These are phyloP conservation scores for Lasioglossum figueresi DNA, from an alignment of 2,888 invertebrate species.

Conservation along the genomic window DNA sequence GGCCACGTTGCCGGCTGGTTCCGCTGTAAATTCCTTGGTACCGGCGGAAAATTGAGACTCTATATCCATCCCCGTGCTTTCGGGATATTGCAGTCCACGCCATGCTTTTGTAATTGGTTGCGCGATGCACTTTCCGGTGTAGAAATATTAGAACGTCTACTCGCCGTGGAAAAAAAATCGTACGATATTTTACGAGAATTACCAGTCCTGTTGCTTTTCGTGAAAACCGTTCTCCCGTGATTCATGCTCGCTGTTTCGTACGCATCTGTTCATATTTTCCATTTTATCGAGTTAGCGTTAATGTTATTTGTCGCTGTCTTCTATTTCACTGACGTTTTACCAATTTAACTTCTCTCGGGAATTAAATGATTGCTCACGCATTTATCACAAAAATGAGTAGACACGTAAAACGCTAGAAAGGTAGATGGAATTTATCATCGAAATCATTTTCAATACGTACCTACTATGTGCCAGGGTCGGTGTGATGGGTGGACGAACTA, in stretches of 20 bases:
- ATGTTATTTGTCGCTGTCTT: not conserved
- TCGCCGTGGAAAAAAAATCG: not conserved
- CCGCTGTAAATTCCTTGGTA: not conserved
- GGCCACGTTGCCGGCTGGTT: not conserved
- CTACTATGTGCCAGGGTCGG: too few species aligned
- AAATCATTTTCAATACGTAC: too few species aligned
- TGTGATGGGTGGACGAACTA: too few species aligned
- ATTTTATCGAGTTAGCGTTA: not conserved
- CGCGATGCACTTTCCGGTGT: not conserved
- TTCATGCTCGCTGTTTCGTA: not conserved
- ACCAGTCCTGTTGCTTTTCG: not conserved
- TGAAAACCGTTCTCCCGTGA: not conserved
- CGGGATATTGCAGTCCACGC: not conserved
- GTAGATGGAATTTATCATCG: too few species aligned
- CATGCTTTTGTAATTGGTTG: slow-evolving; percentile 4
- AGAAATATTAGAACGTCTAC: not conserved
- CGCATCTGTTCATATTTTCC: not conserved
- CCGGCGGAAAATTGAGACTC: not conserved
- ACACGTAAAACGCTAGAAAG: too few species aligned
- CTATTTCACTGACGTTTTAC: not conserved
- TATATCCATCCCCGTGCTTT: not conserved
- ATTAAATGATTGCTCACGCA: too few species aligned
- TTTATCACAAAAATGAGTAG: too few species aligned
- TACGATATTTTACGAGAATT: not conserved
- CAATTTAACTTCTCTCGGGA: too few species aligned